Evolutionary conservation across 2,888 invertebrate species (phyloP).

Genomic region (Tricholauxania praeusta): DNA sequence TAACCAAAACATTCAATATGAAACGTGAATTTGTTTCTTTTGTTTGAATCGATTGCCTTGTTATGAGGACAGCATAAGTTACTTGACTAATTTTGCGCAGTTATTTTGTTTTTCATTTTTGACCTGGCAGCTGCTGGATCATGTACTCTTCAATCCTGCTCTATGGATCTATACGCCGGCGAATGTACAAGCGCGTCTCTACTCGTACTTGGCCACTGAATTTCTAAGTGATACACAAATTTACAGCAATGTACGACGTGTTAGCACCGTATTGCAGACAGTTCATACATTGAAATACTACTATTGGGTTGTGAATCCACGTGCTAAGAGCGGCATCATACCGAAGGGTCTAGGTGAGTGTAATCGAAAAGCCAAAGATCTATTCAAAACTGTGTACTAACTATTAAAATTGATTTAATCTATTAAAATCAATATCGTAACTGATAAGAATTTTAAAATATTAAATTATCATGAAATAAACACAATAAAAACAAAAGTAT

Average conservation of each 20-base stretch:
- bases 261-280: slow-evolving; percentile 97
- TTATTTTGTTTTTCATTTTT: slow-evolving; percentile 91
- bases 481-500: too few relatives aligned
- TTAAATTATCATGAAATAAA: too few relatives aligned
- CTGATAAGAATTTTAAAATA: too few relatives aligned
- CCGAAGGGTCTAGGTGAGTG: slow-evolving; percentile 93
- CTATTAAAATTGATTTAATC: too few relatives aligned
- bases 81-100: slow-evolving; percentile 76
- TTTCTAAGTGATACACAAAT: slow-evolving; percentile 98
- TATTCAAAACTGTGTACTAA: too few relatives aligned
- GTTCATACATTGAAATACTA: slow-evolving; percentile 99
- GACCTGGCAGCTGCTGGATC: slow-evolving; percentile 97
- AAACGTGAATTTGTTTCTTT: neutral
- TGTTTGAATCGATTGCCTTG: neutral
- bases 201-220: slow-evolving; percentile 98
- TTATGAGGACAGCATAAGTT: slow-evolving; percentile 44
- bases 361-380: neutral
- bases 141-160: slow-evolving; percentile 98
- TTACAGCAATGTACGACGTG: slow-evolving; percentile 95
- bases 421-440: too few relatives aligned
- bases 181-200: slow-evolving; percentile 93
- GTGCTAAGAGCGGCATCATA: slow-evolving; percentile 92
- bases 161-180: slow-evolving; percentile 99
- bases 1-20: neutral
- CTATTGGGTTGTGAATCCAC: slow-evolving; percentile 98